Evolutionary conservation across 2,888 invertebrate genomes (phyloP), one percentile per base, ranked within the genome.

Genomic region (Nymphalis polychloros): DNA sequence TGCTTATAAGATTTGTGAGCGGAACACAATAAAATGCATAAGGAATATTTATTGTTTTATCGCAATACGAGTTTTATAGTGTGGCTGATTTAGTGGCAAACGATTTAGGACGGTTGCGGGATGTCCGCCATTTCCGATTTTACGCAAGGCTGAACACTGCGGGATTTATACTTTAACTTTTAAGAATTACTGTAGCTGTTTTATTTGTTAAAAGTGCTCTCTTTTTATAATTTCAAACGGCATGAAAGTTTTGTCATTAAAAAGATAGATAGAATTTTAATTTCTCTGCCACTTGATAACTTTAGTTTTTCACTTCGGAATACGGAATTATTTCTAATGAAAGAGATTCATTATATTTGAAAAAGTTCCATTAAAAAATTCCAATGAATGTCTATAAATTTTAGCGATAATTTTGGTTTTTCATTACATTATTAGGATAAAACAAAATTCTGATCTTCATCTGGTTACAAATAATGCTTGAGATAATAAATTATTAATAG

Each of bases 1-100:
- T 68, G 62, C 68, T 52, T 57, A 46, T 70, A 81, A 84, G 84
- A 85, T 84, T 85, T 86, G 84, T 85, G 83, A 80, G 82, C 75
- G 74, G 76, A 80, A 73, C 76, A 85, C 83, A 87, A 89, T 87
- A 88, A 85, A 88, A 85, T 83, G 84, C 82, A 84, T 81, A 84
- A 81, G 81, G 84, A 85, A 87, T 87, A 88, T 88, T 88, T 90
- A 89, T 87, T 85, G 85, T 87, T 86, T 85, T 88, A 88, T 88
- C 83, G 80, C 67, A 75, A 77, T 78, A 81, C 77, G 84, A 87
- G 84, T 85, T 90, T 91, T 88, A 91, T 90, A 83, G 89, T 85
- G 83, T 84, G 79, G 84, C 81, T 90, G 90, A 90, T 90, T 89
- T 90, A 90, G 83, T 83, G 79, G 77, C 84, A 83, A 89, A 83